Evolutionary conservation across 2,113 vertebrate genomes (phyloP), one percentile per base, ranked within the genome.

Genomic region (Dasyprocta punctata): DNA sequence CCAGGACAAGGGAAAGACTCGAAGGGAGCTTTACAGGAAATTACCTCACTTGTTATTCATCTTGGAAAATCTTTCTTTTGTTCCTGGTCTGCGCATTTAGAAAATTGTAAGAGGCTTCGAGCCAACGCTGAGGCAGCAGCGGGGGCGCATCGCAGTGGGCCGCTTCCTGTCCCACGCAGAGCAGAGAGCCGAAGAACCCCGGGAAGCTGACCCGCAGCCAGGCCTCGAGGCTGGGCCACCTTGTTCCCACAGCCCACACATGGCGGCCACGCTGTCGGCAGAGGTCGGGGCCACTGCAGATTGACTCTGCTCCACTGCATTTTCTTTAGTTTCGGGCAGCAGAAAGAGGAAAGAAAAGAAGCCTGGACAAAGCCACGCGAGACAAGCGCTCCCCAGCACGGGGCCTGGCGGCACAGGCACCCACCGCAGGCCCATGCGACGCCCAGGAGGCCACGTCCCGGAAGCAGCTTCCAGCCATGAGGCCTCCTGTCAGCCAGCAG

Each of bases 51-150:
- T 52, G 36, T 67, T 75, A 36, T 30, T 38, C 30, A 82, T 58
- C 89, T 56, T 61, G 54, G 14, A 84, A 78, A 81, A 81, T 20
- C 6, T 52, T 54, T n/a, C 7, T 60, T 75, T 88, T 67, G 49
- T 95, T 91, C 93, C 87, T 78, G 83, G 75, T 47, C 65, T n/a
- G 78, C 54, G 69, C 65, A 49, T 63, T 77, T 63, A 73, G 81
- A 96, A 89, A 95, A 96, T 80, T 7, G 9, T 83, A 91, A 82
- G 24, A 16, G 2, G 77, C n/a, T 4, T 36, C 19, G 13, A 81
- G 69, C 38, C 19, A 60, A 61, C 63, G 60, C 71, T 58, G 52
- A 52, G 12, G 24, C 33, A 6, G 54, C 63, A 30, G 49, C 26
- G 38, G 9, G 24, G 47, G 28, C 6, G 1, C 0, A 0, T 20